Evolutionary conservation across 1,140 invertebrate species (phyloP).

Genomic region (Monochamus saltuarius): DNA sequence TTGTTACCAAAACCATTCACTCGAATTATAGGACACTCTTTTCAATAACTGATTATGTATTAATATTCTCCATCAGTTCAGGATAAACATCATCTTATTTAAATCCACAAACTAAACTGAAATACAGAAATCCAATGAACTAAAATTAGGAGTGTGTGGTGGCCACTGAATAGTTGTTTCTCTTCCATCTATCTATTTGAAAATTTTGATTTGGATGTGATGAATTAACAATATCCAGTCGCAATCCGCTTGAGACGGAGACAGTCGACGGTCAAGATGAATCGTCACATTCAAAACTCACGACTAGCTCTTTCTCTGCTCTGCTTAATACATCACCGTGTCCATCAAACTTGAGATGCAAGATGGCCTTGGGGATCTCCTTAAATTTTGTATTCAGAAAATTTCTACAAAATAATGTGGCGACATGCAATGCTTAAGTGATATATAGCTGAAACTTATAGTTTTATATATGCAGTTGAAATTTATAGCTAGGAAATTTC

Average conservation of each 20-base stretch:
- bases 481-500: constrained; percentile 7
- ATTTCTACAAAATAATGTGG: constrained; percentile 16
- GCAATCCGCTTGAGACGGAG: constrained; percentile 12
- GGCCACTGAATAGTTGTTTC: too few species aligned
- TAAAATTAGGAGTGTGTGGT: too few species aligned
- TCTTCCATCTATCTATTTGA: too few species aligned
- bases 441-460: constrained; percentile 9
- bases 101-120: too few species aligned
- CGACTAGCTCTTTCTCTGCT: constrained; percentile 25
- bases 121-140: too few species aligned
- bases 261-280: constrained; percentile 32
- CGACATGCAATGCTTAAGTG: constrained; percentile 14
- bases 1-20: too few species aligned
- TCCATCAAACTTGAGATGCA: constrained; percentile 27
- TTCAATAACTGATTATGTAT: too few species aligned
- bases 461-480: constrained; percentile 9
- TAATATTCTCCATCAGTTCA: too few species aligned
- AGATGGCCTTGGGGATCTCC: constrained; percentile 25
- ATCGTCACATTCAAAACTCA: constrained; percentile 30
- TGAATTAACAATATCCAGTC: neutral
- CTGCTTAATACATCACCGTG: constrained; percentile 29
- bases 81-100: too few species aligned
- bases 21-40: too few species aligned
- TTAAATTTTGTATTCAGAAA: constrained; percentile 31
- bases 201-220: too few species aligned